These are phyloP conservation scores for Scaptodrosophila lebanonensis DNA, from an alignment of 1,140 invertebrate genomes.

Conservation along the genomic window DNA sequence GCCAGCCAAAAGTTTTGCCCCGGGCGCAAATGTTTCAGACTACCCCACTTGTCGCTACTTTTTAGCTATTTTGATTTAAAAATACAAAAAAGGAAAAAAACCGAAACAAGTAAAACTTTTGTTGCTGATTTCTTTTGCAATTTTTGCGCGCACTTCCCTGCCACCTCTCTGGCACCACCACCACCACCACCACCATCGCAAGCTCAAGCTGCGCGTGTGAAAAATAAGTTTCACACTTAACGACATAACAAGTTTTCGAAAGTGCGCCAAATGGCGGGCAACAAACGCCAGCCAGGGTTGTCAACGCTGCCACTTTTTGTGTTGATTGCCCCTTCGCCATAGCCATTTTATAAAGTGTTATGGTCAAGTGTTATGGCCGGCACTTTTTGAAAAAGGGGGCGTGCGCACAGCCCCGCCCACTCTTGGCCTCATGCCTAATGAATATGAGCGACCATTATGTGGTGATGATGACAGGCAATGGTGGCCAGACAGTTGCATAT, in stretches of 20 bases:
- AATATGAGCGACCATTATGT: conserved; percentile 18
- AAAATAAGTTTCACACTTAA: conserved; percentile 75
- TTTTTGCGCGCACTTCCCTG: conserved; percentile 39
- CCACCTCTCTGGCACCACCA: not conserved
- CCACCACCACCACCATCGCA: not conserved
- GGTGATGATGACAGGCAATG: not conserved
- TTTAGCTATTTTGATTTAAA: conserved; percentile 69
- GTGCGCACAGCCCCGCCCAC: too few species aligned
- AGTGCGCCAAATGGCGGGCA: conserved; percentile 18
- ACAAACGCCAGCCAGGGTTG: conserved; percentile 42
- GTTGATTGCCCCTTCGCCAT: conserved; percentile 23
- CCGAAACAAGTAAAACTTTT: conserved; percentile 51
- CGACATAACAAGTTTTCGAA: conserved; percentile 70
- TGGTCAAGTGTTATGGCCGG: conserved; percentile 9
- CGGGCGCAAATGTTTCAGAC: conserved; percentile 19
- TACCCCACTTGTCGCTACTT: conserved; percentile 61
- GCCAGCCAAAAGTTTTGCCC: conserved; percentile 51
- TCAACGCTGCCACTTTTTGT: conserved; percentile 23
- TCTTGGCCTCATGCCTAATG: conserved; percentile 16
- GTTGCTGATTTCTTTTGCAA: conserved; percentile 73
- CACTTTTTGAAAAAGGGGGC: conserved; percentile 9
- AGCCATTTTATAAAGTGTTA: conserved; percentile 52
- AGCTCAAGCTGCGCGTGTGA: conserved; percentile 37
- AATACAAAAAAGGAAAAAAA: not conserved
- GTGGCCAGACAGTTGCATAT: conserved; percentile 38